phyloP scores from a whole-genome alignment of 2,797 vertebrate species.

The Aplochiton taeniatus region DNA sequence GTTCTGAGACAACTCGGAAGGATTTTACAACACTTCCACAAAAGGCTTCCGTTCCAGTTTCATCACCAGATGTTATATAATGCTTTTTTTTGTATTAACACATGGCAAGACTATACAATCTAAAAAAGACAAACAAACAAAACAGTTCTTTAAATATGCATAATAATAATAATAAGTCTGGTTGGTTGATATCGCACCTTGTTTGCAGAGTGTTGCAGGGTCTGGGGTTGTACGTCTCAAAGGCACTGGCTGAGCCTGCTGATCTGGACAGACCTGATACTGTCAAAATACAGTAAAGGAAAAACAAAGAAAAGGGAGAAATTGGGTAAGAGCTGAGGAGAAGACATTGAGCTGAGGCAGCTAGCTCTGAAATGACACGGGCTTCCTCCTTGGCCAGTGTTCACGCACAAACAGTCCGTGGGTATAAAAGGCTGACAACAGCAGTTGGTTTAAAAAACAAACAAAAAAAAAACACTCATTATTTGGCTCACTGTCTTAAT shows the following conservation, averaged over 20 bases:
- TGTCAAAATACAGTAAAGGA: conserved; percentile 26
- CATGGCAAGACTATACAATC: too few relatives aligned
- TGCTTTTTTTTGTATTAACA: too few relatives aligned
- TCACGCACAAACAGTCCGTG: too few relatives aligned
- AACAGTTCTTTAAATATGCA: too few relatives aligned
- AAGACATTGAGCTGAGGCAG: conserved; percentile 27
- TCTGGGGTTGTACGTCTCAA: conserved; percentile 74
- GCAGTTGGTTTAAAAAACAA: not conserved
- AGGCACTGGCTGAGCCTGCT: conserved; percentile 76
- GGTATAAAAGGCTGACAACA: too few relatives aligned
- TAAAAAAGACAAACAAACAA: too few relatives aligned
- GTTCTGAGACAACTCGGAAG: conserved; percentile 1
- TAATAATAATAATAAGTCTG: too few relatives aligned
- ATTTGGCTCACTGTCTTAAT: too few relatives aligned
- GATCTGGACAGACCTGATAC: conserved; percentile 71
- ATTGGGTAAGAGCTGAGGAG: conserved; percentile 11
- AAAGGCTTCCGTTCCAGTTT: too few relatives aligned
- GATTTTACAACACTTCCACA: too few relatives aligned
- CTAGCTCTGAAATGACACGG: conserved; percentile 7
- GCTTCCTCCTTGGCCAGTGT: conserved; percentile 13
- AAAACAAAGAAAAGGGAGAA: conserved; percentile 5
- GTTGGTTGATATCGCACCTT: not conserved
- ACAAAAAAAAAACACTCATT: too few relatives aligned
- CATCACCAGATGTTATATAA: not conserved
- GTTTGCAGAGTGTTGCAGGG: conserved; percentile 69